phyloP scores from a whole-genome alignment of 1,140 invertebrate genomes.

The Dendrolimus kikuchii region DNA sequence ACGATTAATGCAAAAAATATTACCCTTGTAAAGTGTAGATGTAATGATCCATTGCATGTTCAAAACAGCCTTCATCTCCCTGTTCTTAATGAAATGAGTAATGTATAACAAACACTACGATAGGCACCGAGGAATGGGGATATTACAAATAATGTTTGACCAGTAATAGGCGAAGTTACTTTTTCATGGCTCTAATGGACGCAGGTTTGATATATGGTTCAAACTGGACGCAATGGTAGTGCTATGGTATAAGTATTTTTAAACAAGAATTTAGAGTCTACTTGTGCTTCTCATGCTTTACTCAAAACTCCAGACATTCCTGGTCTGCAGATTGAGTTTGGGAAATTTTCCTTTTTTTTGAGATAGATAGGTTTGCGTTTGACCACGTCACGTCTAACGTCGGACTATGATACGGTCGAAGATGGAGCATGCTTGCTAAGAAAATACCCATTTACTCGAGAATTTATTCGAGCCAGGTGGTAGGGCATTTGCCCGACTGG shows the following conservation, averaged over 20 bases:
- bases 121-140: background rate
- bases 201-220: slow-evolving; percentile 33
- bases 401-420: too few species aligned
- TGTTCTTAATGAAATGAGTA: background rate
- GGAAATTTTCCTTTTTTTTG: too few species aligned
- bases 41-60: background rate
- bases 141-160: background rate
- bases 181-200: slow-evolving; percentile 37
- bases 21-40: background rate
- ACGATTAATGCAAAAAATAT: slow-evolving; percentile 5
- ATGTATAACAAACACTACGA: slow-evolving; percentile 8
- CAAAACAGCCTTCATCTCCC: too few species aligned
- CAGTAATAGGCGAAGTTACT: slow-evolving; percentile 43
- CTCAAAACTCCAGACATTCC: too few species aligned
- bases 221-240: slow-evolving; percentile 18
- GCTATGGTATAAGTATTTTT: background rate
- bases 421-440: too few species aligned
- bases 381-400: too few species aligned
- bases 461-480: too few species aligned
- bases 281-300: background rate
- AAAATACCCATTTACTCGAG: too few species aligned
- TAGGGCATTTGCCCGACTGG: too few species aligned
- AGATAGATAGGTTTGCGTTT: too few species aligned
- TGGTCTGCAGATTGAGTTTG: too few species aligned
- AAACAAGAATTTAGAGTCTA: background rate